Percentiles rank a stretch among this genome's conserved stretches.
Conservation (phyloP, 2,797 vertebrate genomes). For the Taeniopygia guttata region DNA sequence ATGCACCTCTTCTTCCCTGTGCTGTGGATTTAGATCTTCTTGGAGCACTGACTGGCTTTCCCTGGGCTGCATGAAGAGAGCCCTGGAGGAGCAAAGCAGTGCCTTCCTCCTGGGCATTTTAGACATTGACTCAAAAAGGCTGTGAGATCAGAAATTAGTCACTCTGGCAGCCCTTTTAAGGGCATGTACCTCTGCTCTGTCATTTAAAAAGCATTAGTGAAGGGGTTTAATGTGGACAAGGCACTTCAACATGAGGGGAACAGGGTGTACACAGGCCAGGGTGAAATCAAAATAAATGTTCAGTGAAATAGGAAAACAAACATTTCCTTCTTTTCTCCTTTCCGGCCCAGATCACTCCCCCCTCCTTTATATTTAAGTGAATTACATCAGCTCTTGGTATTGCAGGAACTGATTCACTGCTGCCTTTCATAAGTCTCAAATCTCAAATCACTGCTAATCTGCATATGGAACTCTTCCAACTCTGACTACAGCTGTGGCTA, state of each 20-base stretch:
- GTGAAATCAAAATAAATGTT: not conserved
- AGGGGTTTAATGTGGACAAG: not conserved
- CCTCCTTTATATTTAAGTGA: not conserved
- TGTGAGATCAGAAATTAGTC: not conserved
- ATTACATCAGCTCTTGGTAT: not conserved
- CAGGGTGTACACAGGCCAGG: not conserved
- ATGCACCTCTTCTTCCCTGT: accelerated
- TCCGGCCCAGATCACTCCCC: not conserved
- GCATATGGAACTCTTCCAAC: not conserved
- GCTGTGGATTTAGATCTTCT: not conserved
- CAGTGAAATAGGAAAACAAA: not conserved
- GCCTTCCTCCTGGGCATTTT: not conserved
- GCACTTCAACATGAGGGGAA: not conserved
- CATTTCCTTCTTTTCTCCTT: too few relatives aligned
- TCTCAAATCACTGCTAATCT: not conserved
- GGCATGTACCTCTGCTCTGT: not conserved
- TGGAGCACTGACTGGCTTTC: not conserved
- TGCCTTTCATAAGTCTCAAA: not conserved
- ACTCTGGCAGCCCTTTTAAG: not conserved
- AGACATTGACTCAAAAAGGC: not conserved
- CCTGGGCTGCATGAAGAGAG: not conserved
- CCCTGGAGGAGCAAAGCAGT: not conserved
- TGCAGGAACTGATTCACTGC: constrained; percentile 6
- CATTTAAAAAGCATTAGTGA: not conserved
- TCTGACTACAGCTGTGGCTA: not conserved